Evolutionary conservation across 2,797 vertebrate genomes (phyloP).

Genomic region (Bradypodion pumilum): DNA sequence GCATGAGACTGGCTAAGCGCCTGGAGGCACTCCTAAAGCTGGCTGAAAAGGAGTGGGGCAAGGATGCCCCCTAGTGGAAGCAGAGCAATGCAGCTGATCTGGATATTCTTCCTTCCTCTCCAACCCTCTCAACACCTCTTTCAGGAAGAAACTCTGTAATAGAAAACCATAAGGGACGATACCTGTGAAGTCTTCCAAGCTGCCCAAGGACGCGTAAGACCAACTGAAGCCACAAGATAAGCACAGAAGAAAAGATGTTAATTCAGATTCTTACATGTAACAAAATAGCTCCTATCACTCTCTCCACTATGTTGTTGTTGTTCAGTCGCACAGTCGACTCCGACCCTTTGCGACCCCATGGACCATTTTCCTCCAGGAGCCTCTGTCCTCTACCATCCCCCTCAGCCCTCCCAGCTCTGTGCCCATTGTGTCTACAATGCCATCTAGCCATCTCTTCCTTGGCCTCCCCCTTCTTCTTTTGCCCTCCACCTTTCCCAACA

Average conservation of each 20-base stretch:
- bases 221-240: slow-evolving; percentile 33
- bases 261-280: background rate
- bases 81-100: background rate
- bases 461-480: too few relatives aligned
- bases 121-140: background rate
- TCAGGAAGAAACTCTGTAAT: background rate
- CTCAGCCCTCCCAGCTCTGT: too few relatives aligned
- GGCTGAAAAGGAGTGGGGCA: background rate
- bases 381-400: too few relatives aligned
- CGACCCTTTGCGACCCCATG: too few relatives aligned
- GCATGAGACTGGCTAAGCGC: slow-evolving; percentile 31
- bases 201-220: slow-evolving; percentile 77
- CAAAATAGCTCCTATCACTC: background rate
- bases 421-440: too few relatives aligned
- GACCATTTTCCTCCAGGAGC: too few relatives aligned
- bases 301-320: too few relatives aligned
- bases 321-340: too few relatives aligned
- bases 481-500: too few relatives aligned
- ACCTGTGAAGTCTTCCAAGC: slow-evolving; percentile 79
- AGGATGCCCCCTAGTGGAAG: background rate
- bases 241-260: slow-evolving; percentile 47
- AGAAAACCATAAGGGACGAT: slow-evolving; percentile 24
- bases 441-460: too few relatives aligned
- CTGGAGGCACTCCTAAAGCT: slow-evolving; percentile 26
- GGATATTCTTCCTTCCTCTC: background rate